Conservation (phyloP, 2,797 vertebrate species). For the Labroides dimidiatus region DNA sequence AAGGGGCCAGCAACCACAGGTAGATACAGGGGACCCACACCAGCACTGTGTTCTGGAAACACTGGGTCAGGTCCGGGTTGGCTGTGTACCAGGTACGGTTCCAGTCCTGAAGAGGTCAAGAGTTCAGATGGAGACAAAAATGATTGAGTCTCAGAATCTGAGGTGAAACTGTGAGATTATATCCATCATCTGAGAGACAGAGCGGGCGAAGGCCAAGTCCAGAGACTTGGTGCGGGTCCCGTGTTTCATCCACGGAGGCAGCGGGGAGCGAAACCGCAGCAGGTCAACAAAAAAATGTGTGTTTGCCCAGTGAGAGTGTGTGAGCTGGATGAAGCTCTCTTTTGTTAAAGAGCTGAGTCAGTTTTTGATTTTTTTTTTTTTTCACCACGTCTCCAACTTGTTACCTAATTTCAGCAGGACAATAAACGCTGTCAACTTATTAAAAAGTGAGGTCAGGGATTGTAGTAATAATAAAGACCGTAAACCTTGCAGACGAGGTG, state of each 20-base stretch:
- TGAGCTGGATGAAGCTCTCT: slow-evolving; percentile 31
- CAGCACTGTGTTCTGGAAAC: slow-evolving; percentile 95
- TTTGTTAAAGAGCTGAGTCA: slow-evolving; percentile 57
- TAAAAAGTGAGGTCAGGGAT: slow-evolving; percentile 48
- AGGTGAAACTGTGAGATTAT: slow-evolving; percentile 33
- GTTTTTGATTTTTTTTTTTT: slow-evolving; percentile 38
- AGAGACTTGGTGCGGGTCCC: slow-evolving; percentile 41
- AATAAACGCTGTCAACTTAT: slow-evolving; percentile 42
- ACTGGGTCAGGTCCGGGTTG: slow-evolving; percentile 93
- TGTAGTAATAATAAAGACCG: slow-evolving; percentile 46
- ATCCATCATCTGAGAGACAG: slow-evolving; percentile 52
- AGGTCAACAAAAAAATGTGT: slow-evolving; percentile 58
- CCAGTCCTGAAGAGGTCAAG: slow-evolving; percentile 87
- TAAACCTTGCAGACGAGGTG: slow-evolving; percentile 41
- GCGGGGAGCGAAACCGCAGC: slow-evolving; percentile 60
- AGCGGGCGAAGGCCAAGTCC: slow-evolving; percentile 16
- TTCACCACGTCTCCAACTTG: slow-evolving; percentile 34
- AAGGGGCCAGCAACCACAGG: slow-evolving; percentile 91
- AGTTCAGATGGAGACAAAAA: slow-evolving; percentile 30
- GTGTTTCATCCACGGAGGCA: slow-evolving; percentile 51
- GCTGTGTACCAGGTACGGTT: slow-evolving; percentile 94
- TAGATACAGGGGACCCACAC: slow-evolving; percentile 94
- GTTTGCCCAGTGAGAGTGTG: slow-evolving; percentile 35
- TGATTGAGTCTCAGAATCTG: slow-evolving; percentile 12
- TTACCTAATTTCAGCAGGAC: slow-evolving; percentile 42